phyloP scores from a whole-genome alignment of 1,140 invertebrate species.

The Polyergus mexicanus region DNA sequence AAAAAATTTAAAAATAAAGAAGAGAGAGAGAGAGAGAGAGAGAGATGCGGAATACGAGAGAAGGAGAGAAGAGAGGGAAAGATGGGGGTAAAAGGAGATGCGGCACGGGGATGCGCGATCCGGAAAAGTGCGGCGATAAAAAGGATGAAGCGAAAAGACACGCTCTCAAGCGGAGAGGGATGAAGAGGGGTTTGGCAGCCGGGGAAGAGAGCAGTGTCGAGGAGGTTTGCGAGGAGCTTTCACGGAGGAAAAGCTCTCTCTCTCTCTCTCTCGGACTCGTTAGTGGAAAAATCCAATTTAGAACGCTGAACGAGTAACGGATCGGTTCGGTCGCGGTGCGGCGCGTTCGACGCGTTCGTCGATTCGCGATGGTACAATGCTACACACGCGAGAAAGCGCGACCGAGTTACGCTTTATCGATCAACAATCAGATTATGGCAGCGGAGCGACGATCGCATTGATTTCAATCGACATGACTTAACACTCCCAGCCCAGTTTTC shows the following conservation, averaged over 20 bases:
- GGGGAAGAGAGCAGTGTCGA: not conserved
- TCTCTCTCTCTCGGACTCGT: conserved; percentile 62
- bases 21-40: not conserved
- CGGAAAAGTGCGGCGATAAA: conserved; percentile 38
- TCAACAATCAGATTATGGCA: conserved; percentile 72
- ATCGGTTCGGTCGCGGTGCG: not conserved
- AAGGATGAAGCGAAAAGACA: conserved; percentile 29
- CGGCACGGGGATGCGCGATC: not conserved
- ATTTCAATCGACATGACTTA: conserved; percentile 42
- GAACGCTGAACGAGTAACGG: conserved; percentile 57
- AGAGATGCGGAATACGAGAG: not conserved
- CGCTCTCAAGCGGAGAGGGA: not conserved
- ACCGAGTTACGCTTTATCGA: conserved; percentile 61
- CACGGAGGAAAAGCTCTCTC: conserved; percentile 59
- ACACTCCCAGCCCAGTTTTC: not conserved
- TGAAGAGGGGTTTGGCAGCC: not conserved
- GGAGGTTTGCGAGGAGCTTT: conserved; percentile 59
- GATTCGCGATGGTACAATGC: conserved; percentile 30
- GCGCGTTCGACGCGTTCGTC: conserved; percentile 17
- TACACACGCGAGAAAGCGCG: conserved; percentile 31
- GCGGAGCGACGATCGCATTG: conserved; percentile 55
- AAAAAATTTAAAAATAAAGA: conserved; percentile 4
- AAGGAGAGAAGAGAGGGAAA: too few relatives aligned
- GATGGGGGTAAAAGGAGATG: too few relatives aligned
- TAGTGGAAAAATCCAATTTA: conserved; percentile 73